phyloP scores from a whole-genome alignment of 2,888 invertebrate genomes.

The Pandemis cinnamomeana region DNA sequence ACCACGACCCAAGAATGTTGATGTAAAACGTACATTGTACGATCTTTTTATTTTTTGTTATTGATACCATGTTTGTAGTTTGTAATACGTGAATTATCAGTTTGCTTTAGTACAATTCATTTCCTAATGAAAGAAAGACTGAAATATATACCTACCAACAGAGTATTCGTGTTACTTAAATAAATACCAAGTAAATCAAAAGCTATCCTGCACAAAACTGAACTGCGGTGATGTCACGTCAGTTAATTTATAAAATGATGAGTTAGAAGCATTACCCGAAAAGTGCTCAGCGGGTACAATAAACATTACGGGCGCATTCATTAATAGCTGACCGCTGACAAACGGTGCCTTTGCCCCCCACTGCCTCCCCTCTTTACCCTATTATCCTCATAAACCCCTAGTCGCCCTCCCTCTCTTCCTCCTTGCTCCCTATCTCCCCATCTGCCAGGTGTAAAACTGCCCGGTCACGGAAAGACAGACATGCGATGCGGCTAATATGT shows the following conservation, averaged over 20 bases:
- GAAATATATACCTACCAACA: not conserved
- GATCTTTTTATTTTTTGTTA: too few species aligned
- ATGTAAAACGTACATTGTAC: too few species aligned
- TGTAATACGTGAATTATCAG: too few species aligned
- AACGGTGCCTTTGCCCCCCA: slow-evolving; percentile 72
- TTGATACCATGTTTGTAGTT: too few species aligned
- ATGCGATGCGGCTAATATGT: slow-evolving; percentile 83
- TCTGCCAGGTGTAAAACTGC: slow-evolving; percentile 83
- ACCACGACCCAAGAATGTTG: not conserved
- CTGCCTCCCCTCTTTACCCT: slow-evolving; percentile 60
- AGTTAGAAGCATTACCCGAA: slow-evolving; percentile 71
- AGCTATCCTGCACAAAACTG: not conserved
- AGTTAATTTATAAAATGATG: slow-evolving; percentile 77
- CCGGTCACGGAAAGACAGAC: slow-evolving; percentile 82
- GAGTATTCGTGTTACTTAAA: too few species aligned
- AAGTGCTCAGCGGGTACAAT: slow-evolving; percentile 78
- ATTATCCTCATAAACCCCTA: slow-evolving; percentile 64
- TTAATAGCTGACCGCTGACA: slow-evolving; percentile 82
- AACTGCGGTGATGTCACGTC: slow-evolving; percentile 50
- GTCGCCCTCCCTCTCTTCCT: slow-evolving; percentile 56
- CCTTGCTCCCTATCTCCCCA: slow-evolving; percentile 59
- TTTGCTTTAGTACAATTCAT: not conserved
- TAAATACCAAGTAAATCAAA: not conserved
- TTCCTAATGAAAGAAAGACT: not conserved
- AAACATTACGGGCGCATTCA: slow-evolving; percentile 81